These are phyloP conservation scores for Lonchura striata DNA, from an alignment of 2,113 vertebrate genomes.

Conservation along the genomic window DNA sequence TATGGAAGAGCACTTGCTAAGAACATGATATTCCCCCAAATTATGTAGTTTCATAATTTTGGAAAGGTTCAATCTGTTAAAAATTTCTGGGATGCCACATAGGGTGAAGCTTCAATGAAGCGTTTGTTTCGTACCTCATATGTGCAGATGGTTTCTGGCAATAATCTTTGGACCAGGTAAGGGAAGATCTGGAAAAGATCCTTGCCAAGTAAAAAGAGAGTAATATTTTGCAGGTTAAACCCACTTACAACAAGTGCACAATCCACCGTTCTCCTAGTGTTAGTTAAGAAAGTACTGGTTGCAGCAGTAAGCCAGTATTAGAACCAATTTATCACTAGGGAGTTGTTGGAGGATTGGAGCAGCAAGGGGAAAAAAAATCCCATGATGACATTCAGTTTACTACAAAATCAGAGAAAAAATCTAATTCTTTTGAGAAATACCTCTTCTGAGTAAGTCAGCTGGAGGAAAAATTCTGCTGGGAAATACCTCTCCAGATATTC, in stretches of 20 bases:
- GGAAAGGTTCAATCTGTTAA: neutral
- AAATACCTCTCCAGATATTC: neutral
- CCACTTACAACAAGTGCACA: neutral
- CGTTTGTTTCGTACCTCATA: neutral
- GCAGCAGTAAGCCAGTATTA: neutral
- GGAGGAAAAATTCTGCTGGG: neutral
- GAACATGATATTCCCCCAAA: neutral
- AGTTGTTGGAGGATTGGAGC: neutral
- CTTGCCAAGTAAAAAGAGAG: neutral
- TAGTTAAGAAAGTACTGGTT: neutral
- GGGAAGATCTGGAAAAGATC: neutral
- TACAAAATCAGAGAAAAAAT: neutral
- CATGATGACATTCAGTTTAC: neutral
- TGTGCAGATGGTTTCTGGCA: neutral
- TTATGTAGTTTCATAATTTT: neutral
- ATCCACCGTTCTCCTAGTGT: neutral
- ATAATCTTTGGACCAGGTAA: neutral
- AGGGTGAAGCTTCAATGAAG: neutral
- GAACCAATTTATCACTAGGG: neutral
- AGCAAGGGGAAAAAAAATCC: neutral
- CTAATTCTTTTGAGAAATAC: neutral
- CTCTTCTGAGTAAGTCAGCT: neutral
- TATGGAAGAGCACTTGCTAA: neutral
- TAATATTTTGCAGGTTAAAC: constrained; percentile 2
- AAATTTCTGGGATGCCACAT: neutral